Base-by-base conservation (phyloP, 2,113 vertebrate genomes). In the Ranitomeya imitator region DNA sequence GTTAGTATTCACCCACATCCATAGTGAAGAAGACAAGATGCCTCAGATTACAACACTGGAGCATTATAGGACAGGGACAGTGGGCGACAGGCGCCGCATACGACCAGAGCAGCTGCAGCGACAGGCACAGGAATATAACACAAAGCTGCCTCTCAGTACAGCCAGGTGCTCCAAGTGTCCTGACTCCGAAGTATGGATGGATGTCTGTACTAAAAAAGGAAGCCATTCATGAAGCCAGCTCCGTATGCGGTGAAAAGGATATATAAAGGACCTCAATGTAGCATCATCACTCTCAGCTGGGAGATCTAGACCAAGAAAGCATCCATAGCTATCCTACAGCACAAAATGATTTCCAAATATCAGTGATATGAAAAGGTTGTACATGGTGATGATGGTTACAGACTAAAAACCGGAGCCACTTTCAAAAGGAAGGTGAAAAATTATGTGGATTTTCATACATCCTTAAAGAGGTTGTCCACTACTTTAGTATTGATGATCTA, bases 51-150 rank as follows among this genome's bases (percentile, higher is more conserved):
- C 55, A 31, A 84, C 63, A 71, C 45, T 84, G 60, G 59, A 52
- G 74, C 23, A 55, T 79, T 65, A 65, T 61, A 16, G 85, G 45
- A 15, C 63, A 4, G 37, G 73, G 59, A 26, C 67, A 37, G 16
- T 18, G 78, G 76, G 87, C 69, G 82, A 77, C 87, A 69, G 82
- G 87, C 81, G 85, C 87, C 69, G 82, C 26, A 51, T 79, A 83
- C 71, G 87, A 88, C 73, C 16, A 69, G 23, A 61, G 23, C 87
- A 89, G 87, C 82, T 89, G 87, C 74, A 69, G 60, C 16, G 12
- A 83, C 16, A 31, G 71, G 51, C 26, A 19, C 80, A 77, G 57
- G 18, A 52, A 12, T 15, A 8, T 21, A 23, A 67, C 19, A 89
- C 87, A 89, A 79, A 79, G 87, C n/a, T 6, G n/a, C 57, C 74